Evolutionary conservation across 2,888 invertebrate species (phyloP), one percentile per base, ranked within the genome.

Genomic region (Mythimna ferrago): DNA sequence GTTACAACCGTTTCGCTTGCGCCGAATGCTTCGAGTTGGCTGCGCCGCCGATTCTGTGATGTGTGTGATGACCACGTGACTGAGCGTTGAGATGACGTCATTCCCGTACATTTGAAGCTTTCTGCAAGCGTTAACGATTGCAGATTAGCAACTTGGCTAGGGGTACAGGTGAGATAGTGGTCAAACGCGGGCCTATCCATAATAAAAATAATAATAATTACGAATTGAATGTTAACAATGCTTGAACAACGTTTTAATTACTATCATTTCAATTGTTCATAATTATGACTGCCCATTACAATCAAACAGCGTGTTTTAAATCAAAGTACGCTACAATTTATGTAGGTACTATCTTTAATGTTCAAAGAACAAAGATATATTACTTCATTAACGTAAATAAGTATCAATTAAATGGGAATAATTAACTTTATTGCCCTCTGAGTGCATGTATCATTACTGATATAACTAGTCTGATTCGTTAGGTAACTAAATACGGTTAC

Each of bases 391-490:
- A 70, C 10, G 66, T 81, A 64, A 74, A 72, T 81, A 72, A 81
- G 78, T 78, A 78, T 81, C 82, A 67, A 70, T 82, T 74, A 81
- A 78, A 81, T 53, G 11, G 16, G 61, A 70, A 81, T 78, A 81
- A 81, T 78, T 67, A 81, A 62, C 32, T 81, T 74, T 57, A 81
- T 63, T 69, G 38, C 82, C n/a, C 35, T 35, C 44, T 19, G n/a
- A 71, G 73, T 70, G 66, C 58, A 71, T 70, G 57, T 67, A 66
- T 69, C 56, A 70, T 51, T 67, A 72, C 58, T 68, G 44, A 63
- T 81, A 51, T 70, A n/a, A n/a, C n/a, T n/a, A 67, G 60, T 57
- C n/a, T 57, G 60, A 77, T 63, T 69, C 60, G 26, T 57, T 53
- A 16, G 56, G 57, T 32, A 11, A 32, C n/a, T 48, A 19, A 66